phyloP scores from a whole-genome alignment of 2,113 vertebrate species.

The Damaliscus lunatus region DNA sequence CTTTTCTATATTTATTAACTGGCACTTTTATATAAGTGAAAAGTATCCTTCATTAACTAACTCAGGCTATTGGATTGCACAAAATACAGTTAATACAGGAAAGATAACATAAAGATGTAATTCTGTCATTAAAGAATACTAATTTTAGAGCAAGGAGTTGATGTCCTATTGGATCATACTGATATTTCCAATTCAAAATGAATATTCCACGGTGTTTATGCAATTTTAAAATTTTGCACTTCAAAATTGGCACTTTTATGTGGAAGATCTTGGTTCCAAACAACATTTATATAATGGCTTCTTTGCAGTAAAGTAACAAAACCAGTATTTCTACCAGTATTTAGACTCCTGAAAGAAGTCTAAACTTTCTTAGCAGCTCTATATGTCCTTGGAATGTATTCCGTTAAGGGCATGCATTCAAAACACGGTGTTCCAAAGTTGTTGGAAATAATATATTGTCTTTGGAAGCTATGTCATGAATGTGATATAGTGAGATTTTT shows the following conservation, averaged over 20 bases:
- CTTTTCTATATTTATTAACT: constrained; percentile 11
- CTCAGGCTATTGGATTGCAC: background rate
- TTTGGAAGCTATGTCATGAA: background rate
- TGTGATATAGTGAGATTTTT: constrained; percentile 22
- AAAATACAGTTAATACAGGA: background rate
- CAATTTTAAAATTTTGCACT: background rate
- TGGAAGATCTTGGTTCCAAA: background rate
- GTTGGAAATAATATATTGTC: background rate
- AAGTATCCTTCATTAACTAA: constrained; percentile 16
- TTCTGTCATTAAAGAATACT: constrained; percentile 2
- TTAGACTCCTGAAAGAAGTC: constrained; percentile 22
- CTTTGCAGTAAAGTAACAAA: background rate
- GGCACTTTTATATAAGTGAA: background rate
- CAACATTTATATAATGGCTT: background rate
- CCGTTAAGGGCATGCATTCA: background rate
- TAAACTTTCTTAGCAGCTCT: constrained; percentile 5
- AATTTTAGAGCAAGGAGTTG: background rate
- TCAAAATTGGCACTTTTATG: background rate
- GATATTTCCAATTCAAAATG: background rate
- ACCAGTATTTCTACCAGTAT: constrained; percentile 11
- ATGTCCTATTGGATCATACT: background rate
- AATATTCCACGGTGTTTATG: background rate
- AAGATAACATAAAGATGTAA: background rate
- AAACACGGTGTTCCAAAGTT: background rate
- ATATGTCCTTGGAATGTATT: constrained; percentile 11